Evolutionary conservation across 2,797 vertebrate genomes (phyloP).

Genomic region (Luscinia megarhynchos): DNA sequence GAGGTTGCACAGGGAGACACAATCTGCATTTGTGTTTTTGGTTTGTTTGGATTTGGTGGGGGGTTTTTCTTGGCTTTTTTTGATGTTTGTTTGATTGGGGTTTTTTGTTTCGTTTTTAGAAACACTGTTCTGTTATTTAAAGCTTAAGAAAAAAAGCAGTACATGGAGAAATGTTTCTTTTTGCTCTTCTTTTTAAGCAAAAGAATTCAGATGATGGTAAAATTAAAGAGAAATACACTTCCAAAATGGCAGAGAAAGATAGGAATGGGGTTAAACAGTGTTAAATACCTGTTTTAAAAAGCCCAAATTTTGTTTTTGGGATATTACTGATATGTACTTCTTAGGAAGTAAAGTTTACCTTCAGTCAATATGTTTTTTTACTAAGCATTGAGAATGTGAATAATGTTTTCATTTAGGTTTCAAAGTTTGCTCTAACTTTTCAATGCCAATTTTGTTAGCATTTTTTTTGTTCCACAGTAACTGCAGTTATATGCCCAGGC

Average conservation of each 20-base stretch:
- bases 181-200: not conserved
- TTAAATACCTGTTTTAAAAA: not conserved
- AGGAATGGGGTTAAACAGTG: not conserved
- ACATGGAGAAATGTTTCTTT: not conserved
- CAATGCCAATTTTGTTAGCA: not conserved
- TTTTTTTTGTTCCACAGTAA: slow-evolving; percentile 2
- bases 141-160: not conserved
- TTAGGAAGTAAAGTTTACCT: not conserved
- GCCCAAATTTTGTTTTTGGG: not conserved
- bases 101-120: not conserved
- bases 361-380: not conserved
- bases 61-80: not conserved
- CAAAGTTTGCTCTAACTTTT: not conserved
- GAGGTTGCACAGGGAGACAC: not conserved
- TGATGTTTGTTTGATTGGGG: not conserved
- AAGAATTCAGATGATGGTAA: not conserved
- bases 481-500: not conserved
- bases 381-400: not conserved
- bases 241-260: not conserved
- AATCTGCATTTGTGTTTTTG: not conserved
- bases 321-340: not conserved
- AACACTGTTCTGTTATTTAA: not conserved
- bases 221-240: not conserved
- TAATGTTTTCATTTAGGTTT: not conserved
- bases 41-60: not conserved